Conservation (phyloP, 2,888 invertebrate species). For the Plusia festucae region DNA sequence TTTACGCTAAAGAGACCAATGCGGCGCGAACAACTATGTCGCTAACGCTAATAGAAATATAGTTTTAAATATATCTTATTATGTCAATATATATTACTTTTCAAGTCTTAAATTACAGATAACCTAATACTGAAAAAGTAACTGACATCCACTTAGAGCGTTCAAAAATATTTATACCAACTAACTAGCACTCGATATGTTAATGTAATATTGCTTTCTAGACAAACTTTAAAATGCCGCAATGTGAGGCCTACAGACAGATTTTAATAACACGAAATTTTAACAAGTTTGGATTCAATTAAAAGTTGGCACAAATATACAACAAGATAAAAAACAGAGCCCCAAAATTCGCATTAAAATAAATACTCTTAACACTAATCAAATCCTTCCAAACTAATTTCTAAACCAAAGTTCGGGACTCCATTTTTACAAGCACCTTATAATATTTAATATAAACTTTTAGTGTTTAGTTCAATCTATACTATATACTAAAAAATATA, state of each 20-base stretch:
- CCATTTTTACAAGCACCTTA: slow-evolving; percentile 82
- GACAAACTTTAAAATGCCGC: slow-evolving; percentile 33
- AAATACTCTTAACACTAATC: slow-evolving; percentile 83
- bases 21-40: slow-evolving; percentile 59
- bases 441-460: slow-evolving; percentile 67
- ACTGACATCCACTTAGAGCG: slow-evolving; percentile 69
- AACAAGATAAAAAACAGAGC: slow-evolving; percentile 71
- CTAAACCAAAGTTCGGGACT: slow-evolving; percentile 73
- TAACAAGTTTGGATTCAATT: slow-evolving; percentile 47
- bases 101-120: slow-evolving; percentile 80
- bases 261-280: slow-evolving; percentile 39
- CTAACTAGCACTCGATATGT: slow-evolving; percentile 78
- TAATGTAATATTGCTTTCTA: slow-evolving; percentile 47
- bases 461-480: slow-evolving; percentile 70
- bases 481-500: slow-evolving; percentile 78
- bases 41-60: slow-evolving; percentile 64
- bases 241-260: slow-evolving; percentile 28
- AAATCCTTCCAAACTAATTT: slow-evolving; percentile 80
- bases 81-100: slow-evolving; percentile 78
- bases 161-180: slow-evolving; percentile 75
- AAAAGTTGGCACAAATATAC: slow-evolving; percentile 84
- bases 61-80: slow-evolving; percentile 65
- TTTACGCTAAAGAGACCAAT: slow-evolving; percentile 75
- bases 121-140: slow-evolving; percentile 87
- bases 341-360: slow-evolving; percentile 75